These are phyloP conservation scores for Neosilurus mollespiculum DNA, from an alignment of 2,797 vertebrate species.

Conservation along the genomic window DNA sequence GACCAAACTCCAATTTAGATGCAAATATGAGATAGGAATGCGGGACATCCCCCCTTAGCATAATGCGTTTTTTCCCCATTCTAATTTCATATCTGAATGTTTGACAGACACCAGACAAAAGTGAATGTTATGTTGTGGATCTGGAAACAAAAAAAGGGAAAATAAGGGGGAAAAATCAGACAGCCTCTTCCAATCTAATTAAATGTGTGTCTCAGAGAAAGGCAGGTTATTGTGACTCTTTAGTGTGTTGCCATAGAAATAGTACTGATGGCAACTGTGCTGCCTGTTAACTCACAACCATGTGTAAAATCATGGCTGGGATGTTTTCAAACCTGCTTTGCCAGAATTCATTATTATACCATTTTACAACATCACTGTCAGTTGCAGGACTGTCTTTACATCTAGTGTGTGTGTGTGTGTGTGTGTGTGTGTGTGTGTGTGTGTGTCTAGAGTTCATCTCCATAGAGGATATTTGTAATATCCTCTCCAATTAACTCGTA, in stretches of 20 bases:
- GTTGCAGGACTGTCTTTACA: slow-evolving; percentile 10
- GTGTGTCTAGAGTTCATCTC: slow-evolving; percentile 17
- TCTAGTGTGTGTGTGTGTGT: background rate
- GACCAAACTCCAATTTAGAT: slow-evolving; percentile 61
- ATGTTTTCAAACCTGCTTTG: slow-evolving; percentile 15
- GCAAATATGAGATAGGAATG: slow-evolving; percentile 59
- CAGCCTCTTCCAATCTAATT: slow-evolving; percentile 53
- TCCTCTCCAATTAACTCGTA: slow-evolving; percentile 63
- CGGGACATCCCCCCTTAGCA: slow-evolving; percentile 53
- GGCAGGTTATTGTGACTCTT: slow-evolving; percentile 40
- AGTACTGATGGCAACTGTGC: slow-evolving; percentile 36
- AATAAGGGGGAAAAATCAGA: slow-evolving; percentile 14
- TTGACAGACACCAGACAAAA: slow-evolving; percentile 60
- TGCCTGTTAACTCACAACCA: slow-evolving; percentile 39
- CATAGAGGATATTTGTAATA: slow-evolving; percentile 19
- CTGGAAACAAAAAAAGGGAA: slow-evolving; percentile 35
- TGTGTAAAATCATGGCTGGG: slow-evolving; percentile 25
- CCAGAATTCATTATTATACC: slow-evolving; percentile 23
- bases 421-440: slow-evolving; percentile 3
- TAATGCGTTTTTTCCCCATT: slow-evolving; percentile 45
- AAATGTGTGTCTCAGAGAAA: slow-evolving; percentile 41
- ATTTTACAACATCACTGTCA: slow-evolving; percentile 29
- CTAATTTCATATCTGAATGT: slow-evolving; percentile 59
- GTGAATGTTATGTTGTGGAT: slow-evolving; percentile 51
- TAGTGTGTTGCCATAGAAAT: slow-evolving; percentile 46